phyloP scores from a whole-genome alignment of 2,797 vertebrate genomes.

The Rachycentron canadum region DNA sequence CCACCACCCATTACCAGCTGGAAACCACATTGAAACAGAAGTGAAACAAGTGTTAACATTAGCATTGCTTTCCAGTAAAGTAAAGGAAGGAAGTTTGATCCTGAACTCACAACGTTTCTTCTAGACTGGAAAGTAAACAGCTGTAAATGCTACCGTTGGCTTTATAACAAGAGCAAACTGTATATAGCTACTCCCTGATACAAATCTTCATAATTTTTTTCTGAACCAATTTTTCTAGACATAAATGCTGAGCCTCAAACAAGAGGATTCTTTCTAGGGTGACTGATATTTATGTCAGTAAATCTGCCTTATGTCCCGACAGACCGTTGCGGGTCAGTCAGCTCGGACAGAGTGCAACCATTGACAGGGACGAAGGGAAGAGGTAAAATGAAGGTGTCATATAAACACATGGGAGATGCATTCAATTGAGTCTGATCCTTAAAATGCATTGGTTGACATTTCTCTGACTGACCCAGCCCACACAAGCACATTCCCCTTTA shows the following conservation, averaged over 20 bases:
- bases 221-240: not conserved
- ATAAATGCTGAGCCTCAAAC: not conserved
- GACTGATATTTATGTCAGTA: not conserved
- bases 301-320: not conserved
- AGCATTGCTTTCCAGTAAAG: no score
- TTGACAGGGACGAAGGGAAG: constrained; percentile 24
- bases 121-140: no score
- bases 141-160: not conserved
- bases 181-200: not conserved
- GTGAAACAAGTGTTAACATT: no score
- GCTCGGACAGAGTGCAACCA: constrained; percentile 10
- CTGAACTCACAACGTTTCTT: no score
- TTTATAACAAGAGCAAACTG: not conserved
- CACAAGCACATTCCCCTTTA: constrained; percentile 33
- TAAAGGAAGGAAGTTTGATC: no score
- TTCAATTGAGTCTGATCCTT: constrained; percentile 20
- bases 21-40: no score
- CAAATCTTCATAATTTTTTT: not conserved
- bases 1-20: no score
- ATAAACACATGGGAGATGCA: constrained; percentile 29
- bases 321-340: not conserved
- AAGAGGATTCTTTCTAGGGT: not conserved
- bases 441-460: constrained; percentile 42
- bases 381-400: constrained; percentile 37
- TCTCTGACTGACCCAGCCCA: constrained; percentile 32